Evolutionary conservation across 2,113 vertebrate species (phyloP), one percentile per base, ranked within the genome.

Genomic region (Antigone vipio): DNA sequence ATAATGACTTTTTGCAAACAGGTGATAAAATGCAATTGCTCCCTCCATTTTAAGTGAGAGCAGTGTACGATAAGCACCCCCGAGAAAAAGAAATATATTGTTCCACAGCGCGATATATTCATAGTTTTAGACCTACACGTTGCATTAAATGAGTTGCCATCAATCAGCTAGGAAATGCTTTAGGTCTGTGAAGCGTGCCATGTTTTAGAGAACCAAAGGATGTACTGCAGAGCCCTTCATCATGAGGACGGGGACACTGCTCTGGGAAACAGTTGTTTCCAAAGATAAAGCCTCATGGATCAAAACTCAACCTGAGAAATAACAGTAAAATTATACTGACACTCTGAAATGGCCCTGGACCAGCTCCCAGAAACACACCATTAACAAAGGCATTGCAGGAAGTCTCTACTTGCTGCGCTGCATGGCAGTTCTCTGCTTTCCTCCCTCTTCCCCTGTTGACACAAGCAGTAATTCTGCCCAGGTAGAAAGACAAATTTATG

Each of bases 1-100:
- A 87, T 92, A 96, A 96, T 92, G 75, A 84, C 67, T 82, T 95
- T 94, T 95, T 85, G 77, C 86, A 93, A 96, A 86, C 66, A 92
- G 69, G 73, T 69, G 32, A 89, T 95, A 94, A 96, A 97, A 97
- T 68, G 47, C 85, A 76, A 62, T 76, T 84, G 79, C 69, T 95
- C 27, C 56, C 69, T 86, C 32, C 73, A 63, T 89, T 93, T 80
- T 74, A 91, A 88, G 81, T 50, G 60, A 92, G 56, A 91, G 29
- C 1, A 0, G 15, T 21, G 53, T 66, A 67, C 0, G 1, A 89
- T 63, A 89, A 88, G 56, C n/a, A 71, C 42, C 53, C 32, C 49
- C 0, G 0, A 94, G 85, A 75, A 89, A 38, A 72, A 86, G 58
- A 93, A 95, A 92, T 88, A 77, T 68, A 92, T 89, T 73, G 80